Base-by-base conservation (phyloP, 2,113 vertebrate genomes). In the Chrysemys picta region DNA sequence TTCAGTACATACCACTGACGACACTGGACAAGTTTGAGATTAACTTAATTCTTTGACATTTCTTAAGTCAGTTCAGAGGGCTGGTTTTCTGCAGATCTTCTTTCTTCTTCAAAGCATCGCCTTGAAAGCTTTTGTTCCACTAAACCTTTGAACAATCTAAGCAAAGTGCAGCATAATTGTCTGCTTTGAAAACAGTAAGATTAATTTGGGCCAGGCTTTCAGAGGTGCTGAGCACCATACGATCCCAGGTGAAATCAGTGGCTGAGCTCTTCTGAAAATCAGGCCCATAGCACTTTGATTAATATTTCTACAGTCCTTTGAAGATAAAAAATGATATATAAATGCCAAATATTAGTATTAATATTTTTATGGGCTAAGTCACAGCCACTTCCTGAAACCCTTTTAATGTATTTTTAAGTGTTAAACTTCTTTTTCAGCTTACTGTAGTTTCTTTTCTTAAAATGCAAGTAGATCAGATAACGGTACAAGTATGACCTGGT, bases 1-100 rank as follows among this genome's bases (percentile, higher is more conserved):
- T 95, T 94, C 93, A 72, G 93, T 87, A 87, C 92, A 93, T 96
- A 85, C 91, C 94, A 94, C 93, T 69, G 75, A 91, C 52, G 29
- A 91, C 29, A 91, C 92, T 84, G 92, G 84, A 45, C 91, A 83
- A 93, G 94, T 82, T 0, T 59, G 91, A 94, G 94, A 88, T 90
- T 84, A 84, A 62, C 47, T 1, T 80, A 59, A 93, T 91, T 96
- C 89, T 89, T 57, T 86, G 91, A 9, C 50, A 1, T 87, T 90
- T 93, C 96, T 80, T 95, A 89, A 35, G 87, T 87, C 92, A 45
- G 25, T 5, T 54, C 25, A n/a, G 78, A 91, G 31, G 1, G 35
- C 8, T 16, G 82, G 8, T 91, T 94, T 94, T 47, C 81, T 89
- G 69, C 38, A 80, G 95, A 91, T 89, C 82, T 52, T 25, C 49